Evolutionary conservation across 2,888 invertebrate species (phyloP).

Genomic region (Slavum lentiscoides): DNA sequence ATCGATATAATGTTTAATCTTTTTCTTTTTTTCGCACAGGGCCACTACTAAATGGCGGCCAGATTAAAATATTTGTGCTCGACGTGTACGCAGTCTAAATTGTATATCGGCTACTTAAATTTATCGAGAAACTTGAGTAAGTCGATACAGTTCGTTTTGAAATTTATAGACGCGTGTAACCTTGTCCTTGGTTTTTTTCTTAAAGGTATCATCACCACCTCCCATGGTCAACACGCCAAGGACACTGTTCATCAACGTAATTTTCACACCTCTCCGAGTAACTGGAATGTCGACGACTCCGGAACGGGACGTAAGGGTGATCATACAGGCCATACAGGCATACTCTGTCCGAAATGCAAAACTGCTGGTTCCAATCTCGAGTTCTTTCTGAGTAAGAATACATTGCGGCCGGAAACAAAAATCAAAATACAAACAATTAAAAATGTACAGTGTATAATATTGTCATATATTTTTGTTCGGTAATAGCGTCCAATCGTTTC

Average conservation of each 20-base stretch:
- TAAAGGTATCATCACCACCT: conserved; percentile 13
- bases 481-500: conserved; percentile 80
- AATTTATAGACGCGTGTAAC: background rate
- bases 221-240: conserved; percentile 19
- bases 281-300: conserved; percentile 13
- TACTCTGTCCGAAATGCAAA: conserved; percentile 46
- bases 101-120: conserved; percentile 23
- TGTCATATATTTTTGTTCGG: background rate
- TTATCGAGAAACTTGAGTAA: conserved; percentile 20
- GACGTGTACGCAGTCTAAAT: conserved; percentile 25
- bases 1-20: background rate
- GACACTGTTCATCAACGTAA: conserved; percentile 33
- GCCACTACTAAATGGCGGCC: conserved; percentile 26
- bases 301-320: conserved; percentile 26
- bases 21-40: background rate
- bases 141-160: background rate
- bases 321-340: conserved; percentile 34
- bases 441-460: background rate
- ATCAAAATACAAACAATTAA: no score
- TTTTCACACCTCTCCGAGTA: conserved; percentile 11
- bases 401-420: no score
- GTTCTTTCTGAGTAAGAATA: conserved; percentile 41
- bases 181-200: conserved; percentile 35
- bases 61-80: conserved; percentile 34
- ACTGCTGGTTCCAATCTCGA: conserved; percentile 32